Percentiles rank a stretch among this genome's conserved stretches.
Conservation (phyloP, 1,140 invertebrate species). For the Bradysia coprophila region DNA sequence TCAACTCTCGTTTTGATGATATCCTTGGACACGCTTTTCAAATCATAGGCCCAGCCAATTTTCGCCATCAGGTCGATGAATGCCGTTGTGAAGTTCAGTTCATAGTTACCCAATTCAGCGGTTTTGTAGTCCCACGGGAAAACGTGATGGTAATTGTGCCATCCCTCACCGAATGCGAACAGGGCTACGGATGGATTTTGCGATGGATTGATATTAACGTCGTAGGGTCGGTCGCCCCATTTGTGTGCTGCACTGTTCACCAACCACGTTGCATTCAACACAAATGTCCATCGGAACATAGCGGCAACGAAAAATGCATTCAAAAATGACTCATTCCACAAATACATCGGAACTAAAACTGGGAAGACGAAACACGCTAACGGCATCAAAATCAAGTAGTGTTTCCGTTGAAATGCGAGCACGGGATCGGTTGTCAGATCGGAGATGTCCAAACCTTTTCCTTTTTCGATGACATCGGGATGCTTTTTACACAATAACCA, state of each 20-base stretch:
- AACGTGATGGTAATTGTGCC: constrained; percentile 85
- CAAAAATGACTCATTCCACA: constrained; percentile 51
- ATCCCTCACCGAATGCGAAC: constrained; percentile 49
- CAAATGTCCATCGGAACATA: constrained; percentile 49
- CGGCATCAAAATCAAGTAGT: constrained; percentile 51
- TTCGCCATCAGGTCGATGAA: constrained; percentile 63
- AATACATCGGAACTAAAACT: constrained; percentile 45
- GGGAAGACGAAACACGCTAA: constrained; percentile 61
- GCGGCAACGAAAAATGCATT: constrained; percentile 37
- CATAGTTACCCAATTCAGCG: constrained; percentile 37
- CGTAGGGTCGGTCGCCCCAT: background rate
- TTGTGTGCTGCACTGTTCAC: constrained; percentile 45
- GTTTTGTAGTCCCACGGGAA: constrained; percentile 64
- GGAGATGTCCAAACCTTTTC: constrained; percentile 52
- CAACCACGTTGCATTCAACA: constrained; percentile 72
- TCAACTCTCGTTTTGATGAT: constrained; percentile 33
- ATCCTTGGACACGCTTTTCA: constrained; percentile 38
- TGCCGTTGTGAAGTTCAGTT: constrained; percentile 23
- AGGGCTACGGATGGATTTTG: constrained; percentile 41
- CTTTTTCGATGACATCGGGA: constrained; percentile 55
- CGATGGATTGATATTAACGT: constrained; percentile 30
- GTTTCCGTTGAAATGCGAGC: constrained; percentile 51
- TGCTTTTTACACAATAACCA: constrained; percentile 78
- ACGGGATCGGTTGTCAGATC: constrained; percentile 62
- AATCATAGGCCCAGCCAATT: constrained; percentile 55